Base-by-base conservation (phyloP, 2,113 vertebrate genomes). In the Zosterops lateralis region DNA sequence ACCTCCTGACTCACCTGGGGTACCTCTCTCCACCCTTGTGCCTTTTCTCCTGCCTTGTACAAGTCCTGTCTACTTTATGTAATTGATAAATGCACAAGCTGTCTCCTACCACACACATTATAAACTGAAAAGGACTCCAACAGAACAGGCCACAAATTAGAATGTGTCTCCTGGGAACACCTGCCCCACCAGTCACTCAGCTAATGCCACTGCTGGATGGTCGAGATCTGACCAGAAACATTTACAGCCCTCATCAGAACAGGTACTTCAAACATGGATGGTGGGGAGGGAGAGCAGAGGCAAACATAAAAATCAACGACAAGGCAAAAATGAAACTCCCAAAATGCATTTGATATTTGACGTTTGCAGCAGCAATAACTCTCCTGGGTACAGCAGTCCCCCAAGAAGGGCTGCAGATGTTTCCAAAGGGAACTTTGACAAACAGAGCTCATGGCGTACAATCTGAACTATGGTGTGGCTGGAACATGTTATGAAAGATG, bases 221-320 rank as follows among this genome's bases (percentile, higher is more conserved):
- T 15, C 0, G 0, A 81, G 32, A 32, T 42, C 20, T 1, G 0
- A 24, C 58, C 54, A 47, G 10, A 47, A 47, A 47, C 45, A 57
- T 29, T 71, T 42, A 38, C 20, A 81, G 44, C 14, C 44, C 56
- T 20, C 22, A 38, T 7, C 11, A 76, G 28, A 61, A n/a, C 36
- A 83, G 83, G 19, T 34, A 47, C 25, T 28, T 17, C 25, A 51
- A 50, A 50, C 7, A 10, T 0, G 2, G 38, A n/a, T 6, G 17
- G 19, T 3, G 5, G 32, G 24, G 9, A 88, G 16, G 28, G 66
- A 76, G 12, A 13, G 14, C 10, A 84, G 38, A 74, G 36, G 18
- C 3, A 8, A 68, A 50, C 20, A 77, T 20, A 74, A 32, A 62
- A 77, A 74, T 4, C 12, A 45, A 29, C 73, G 29, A 66, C 22